These are phyloP conservation scores for Miltochrista miniata DNA, from an alignment of 2,888 invertebrate species.

Conservation along the genomic window DNA sequence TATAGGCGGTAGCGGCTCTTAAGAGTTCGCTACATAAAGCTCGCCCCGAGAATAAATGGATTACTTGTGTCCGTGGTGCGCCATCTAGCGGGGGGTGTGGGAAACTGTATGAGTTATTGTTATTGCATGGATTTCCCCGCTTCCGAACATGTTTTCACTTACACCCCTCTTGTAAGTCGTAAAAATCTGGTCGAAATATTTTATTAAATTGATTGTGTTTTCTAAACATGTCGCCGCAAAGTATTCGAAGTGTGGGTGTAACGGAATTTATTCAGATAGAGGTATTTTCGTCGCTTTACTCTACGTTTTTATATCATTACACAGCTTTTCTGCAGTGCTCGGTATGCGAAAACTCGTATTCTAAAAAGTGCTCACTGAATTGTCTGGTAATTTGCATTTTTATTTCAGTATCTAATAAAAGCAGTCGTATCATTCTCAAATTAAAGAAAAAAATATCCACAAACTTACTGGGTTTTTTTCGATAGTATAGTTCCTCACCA, in stretches of 20 bases:
- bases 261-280: conserved; percentile 25
- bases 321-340: conserved; percentile 10
- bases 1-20: conserved; percentile 63
- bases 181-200: conserved; percentile 74
- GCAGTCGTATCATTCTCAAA: neutral
- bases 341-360: conserved; percentile 5
- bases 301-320: no score
- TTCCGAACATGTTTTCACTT: conserved; percentile 80
- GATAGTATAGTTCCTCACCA: no score
- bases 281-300: no score
- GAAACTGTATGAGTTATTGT: conserved; percentile 78
- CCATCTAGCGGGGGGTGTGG: conserved; percentile 79
- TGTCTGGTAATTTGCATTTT: no score
- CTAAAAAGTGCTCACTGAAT: conserved; percentile 7
- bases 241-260: conserved; percentile 23
- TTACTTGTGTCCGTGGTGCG: conserved; percentile 79
- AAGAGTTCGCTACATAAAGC: conserved; percentile 79
- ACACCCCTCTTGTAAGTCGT: conserved; percentile 77
- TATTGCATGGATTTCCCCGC: conserved; percentile 78
- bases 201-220: conserved; percentile 70
- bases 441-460: neutral
- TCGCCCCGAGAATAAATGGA: conserved; percentile 83
- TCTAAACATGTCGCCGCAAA: conserved; percentile 48
- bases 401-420: neutral
- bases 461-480: neutral